Evolutionary conservation across 92 coral and sea anemone species (phyloP).

Genomic region (Bergia sp.): DNA sequence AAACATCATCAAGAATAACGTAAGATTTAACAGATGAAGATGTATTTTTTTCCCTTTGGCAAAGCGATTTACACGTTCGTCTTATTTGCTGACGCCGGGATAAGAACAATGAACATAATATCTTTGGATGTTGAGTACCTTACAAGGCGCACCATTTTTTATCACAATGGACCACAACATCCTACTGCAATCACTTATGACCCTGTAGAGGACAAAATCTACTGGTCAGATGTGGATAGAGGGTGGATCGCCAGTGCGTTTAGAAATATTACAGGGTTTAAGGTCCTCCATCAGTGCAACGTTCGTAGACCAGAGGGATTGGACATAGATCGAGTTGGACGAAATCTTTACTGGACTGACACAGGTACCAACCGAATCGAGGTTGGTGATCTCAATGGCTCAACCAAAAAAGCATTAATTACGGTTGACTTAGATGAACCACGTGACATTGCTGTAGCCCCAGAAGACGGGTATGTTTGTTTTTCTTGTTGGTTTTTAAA

Average conservation of each 20-base stretch:
- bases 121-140: conserved; percentile 53
- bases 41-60: not conserved
- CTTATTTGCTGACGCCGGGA: conserved; percentile 51
- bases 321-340: conserved; percentile 56
- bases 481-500: not conserved
- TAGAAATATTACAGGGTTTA: not conserved
- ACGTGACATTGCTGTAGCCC: conserved; percentile 42
- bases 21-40: not conserved
- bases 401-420: conserved; percentile 9
- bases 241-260: conserved; percentile 38
- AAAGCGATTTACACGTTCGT: conserved; percentile 51
- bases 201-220: conserved; percentile 51
- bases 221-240: conserved; percentile 50
- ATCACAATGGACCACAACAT: conserved; percentile 37
- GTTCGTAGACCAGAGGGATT: conserved; percentile 47
- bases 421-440: conserved; percentile 37
- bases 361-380: conserved; percentile 54
- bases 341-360: conserved; percentile 66
- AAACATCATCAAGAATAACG: not conserved
- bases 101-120: conserved; percentile 39
- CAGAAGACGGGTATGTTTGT: conserved; percentile 53
- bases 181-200: conserved; percentile 53
- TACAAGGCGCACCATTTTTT: conserved; percentile 1
- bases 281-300: conserved; percentile 27
- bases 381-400: conserved; percentile 53